Base-by-base conservation (phyloP, 1,140 invertebrate genomes). In the Drosophila simulans region DNA sequence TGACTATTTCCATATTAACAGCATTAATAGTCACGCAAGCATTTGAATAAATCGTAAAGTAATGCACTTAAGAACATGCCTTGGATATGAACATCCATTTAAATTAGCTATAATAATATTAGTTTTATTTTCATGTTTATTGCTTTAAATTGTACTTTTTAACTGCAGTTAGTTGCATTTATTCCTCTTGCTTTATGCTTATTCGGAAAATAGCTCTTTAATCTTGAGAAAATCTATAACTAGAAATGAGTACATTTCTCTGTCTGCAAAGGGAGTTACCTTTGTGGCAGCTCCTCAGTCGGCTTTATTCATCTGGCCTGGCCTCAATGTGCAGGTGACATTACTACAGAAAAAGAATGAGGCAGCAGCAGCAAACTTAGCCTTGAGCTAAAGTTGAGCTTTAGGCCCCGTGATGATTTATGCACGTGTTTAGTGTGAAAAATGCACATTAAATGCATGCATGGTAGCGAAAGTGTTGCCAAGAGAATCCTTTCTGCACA, bases 381-480 rank as follows among this genome's bases (percentile, higher is more conserved):
- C 84, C 84, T 88, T 88, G 84, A 88, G 84, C 72, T 66, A 80
- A 79, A 86, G 82, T 79, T 73, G 83, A 68, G 78, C 54, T n/a
- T 55, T 63, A 31, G 42, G 63, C 39, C 58, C 55, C 49, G 49
- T 76, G 59, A 84, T 88, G 84, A 88, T 89, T 88, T 88, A 88
- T 88, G 84, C 84, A 89, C 66, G 84, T 89, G 84, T 89, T 88
- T 84, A 84, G 84, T 88, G 84, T 88, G 80, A 89, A 88, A 88
- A 88, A 83, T 88, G 53, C 72, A 66, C 76, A 88, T 88, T 88
- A 89, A 89, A 89, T 89, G 76, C 79, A 78, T 66, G 78, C 68
- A 71, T 57, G 53, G 57, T 46, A 81, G 79, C 65, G 83, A 86
- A 86, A 86, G 83, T 83, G 83, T 86, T 74, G 77, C 60, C 73